Base-by-base conservation (phyloP, 2,888 invertebrate genomes). In the Platycheirus albimanus region DNA sequence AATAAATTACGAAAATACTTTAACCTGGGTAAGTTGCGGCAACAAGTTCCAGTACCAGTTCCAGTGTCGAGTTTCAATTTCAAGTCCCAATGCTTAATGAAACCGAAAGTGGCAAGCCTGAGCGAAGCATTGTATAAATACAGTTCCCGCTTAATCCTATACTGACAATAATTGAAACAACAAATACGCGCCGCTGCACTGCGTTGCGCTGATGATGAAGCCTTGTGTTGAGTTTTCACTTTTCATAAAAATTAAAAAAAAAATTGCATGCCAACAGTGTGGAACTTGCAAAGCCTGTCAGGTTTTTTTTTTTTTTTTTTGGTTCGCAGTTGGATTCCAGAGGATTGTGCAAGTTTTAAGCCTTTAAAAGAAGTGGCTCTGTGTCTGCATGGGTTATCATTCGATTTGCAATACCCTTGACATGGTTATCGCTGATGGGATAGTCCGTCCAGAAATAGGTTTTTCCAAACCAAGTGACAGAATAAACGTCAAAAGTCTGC, bases 1-100 rank as follows among this genome's bases (percentile, higher is more conserved):
- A 81, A 77, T 77, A 66, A 66, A 54, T 81, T 77, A 77, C 71
- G 54, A 71, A 81, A 81, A 81, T 70, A 80, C 19, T 28, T 63
- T 24, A 52, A 56, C 61, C 30, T 56, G 19, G 24, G 5, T 41
- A 20, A 20, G 20, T 51, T 17, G 17, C 2, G 28, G 36, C 43
- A 64, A 64, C 56, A 20, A 66, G 56, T 70, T 80, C 51, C 80
- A 76, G 77, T n/a, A n/a, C n/a, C n/a, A 20, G 20, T 51, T 17
- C 13, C 2, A 19, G 36, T 36, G 58, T 58, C 56, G 17, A 66
- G 56, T 70, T 80, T 45, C 80, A 76, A 71, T 81, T 81, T 71
- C 52, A 77, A 49, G 43, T 13, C 56, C 64, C 51, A 43, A 47
- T 74, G 64, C 69, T 83, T 54, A 78, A 78, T 69, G 72, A 83